Evolutionary conservation across 2,113 vertebrate species (phyloP), one percentile per base, ranked within the genome.

Genomic region (Lampris megalopsis): DNA sequence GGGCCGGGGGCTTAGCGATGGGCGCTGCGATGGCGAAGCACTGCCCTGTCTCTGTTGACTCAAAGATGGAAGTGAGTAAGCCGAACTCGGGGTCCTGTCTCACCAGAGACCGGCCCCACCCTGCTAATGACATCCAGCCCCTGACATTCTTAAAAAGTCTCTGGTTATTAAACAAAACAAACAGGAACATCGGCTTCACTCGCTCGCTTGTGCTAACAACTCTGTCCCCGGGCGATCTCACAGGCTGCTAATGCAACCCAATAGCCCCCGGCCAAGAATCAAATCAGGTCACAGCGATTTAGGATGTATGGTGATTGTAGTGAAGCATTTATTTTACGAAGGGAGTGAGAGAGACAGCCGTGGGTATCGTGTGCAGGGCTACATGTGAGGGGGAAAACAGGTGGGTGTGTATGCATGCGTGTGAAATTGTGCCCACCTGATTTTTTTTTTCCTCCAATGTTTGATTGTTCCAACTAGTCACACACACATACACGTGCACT

Each of bases 91-190:
- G 24, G 77, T 68, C 73, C 69, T 54, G 81, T 90, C 89, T 90
- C 89, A 73, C 81, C 49, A 54, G 88, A 87, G 86, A 81, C 73
- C 68, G 50, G 79, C 80, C 83, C 65, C 89, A 81, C 91, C 92
- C 86, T 50, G 66, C 85, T 89, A 92, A 91, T 89, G 84, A 91
- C 89, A 91, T 89, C 88, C 90, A 92, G 84, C 81, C 85, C 79
- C 76, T 83, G 90, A 89, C 85, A 86, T 91, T 90, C 80, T 91
- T 80, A 77, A 90, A 87, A 82, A 75, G 85, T 89, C 86, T 88
- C 73, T 88, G 80, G 80, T 92, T 92, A 92, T 89, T 85, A 84
- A 88, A 68, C 75, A 92, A 91, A 89, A 92, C 78, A 91, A 92
- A 91, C 88, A 87, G 65, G 76, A 79, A 81, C 85, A 86, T 86